A percentile compares a stretch with the other conserved stretches of the same genome.
These are phyloP conservation scores for Mamestra configurata DNA, from an alignment of 1,140 invertebrate genomes.

Conservation along the genomic window DNA sequence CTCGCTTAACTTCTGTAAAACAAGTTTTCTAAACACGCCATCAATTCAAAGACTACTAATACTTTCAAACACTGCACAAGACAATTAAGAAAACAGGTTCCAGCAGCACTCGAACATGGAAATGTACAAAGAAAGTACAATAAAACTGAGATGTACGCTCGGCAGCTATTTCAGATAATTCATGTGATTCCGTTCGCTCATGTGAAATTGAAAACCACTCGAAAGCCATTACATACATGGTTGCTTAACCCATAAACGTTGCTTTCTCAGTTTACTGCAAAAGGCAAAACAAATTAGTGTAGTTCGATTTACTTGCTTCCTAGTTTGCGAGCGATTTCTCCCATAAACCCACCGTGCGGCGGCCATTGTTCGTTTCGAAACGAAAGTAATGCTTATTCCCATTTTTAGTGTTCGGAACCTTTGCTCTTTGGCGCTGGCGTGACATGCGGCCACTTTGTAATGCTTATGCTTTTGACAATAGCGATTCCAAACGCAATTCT, in stretches of 20 bases:
- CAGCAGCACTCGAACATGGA: constrained; percentile 18
- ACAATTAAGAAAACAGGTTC: constrained; percentile 38
- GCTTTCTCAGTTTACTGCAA: constrained; percentile 69
- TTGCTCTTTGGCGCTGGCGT: constrained; percentile 64
- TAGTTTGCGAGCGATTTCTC: constrained; percentile 70
- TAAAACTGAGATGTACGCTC: constrained; percentile 28
- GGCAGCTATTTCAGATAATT: constrained; percentile 34
- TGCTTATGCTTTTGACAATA: constrained; percentile 53
- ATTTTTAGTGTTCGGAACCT: constrained; percentile 75
- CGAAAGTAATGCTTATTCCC: constrained; percentile 76
- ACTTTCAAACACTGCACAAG: constrained; percentile 11
- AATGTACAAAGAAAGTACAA: constrained; percentile 44
- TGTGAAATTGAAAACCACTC: constrained; percentile 58
- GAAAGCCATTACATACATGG: constrained; percentile 60
- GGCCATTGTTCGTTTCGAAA: constrained; percentile 73
- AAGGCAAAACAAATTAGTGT: constrained; percentile 77
- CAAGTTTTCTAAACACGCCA: constrained; percentile 24
- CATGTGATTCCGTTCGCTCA: constrained; percentile 51
- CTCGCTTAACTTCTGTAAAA: not conserved
- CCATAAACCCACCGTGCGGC: constrained; percentile 68
- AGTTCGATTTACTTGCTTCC: constrained; percentile 67
- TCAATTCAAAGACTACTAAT: constrained; percentile 21
- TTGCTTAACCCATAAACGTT: constrained; percentile 63
- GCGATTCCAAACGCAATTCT: not conserved
- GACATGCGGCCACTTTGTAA: constrained; percentile 60